Conservation (phyloP, 2,888 invertebrate species). For the Mesoligia furuncula region DNA sequence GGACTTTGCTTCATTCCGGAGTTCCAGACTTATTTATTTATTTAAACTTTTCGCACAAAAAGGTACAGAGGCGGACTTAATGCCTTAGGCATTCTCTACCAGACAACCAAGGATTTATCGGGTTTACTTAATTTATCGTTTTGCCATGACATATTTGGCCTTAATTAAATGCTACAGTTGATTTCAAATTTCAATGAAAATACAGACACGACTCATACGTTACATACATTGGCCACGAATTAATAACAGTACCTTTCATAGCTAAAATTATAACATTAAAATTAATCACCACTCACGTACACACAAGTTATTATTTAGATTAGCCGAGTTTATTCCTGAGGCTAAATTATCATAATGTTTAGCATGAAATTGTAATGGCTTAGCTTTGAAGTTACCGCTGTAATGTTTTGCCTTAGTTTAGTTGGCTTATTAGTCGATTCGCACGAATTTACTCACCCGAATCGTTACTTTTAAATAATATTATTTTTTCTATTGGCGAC, state of each 20-base stretch:
- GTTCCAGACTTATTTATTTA: too few relatives aligned
- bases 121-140: not conserved
- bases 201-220: not conserved
- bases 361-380: conserved; percentile 68
- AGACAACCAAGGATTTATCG: too few relatives aligned
- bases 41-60: too few relatives aligned
- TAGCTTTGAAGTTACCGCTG: conserved; percentile 67
- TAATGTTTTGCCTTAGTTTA: conserved; percentile 26
- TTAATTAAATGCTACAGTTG: not conserved
- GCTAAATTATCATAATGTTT: conserved; percentile 49
- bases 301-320: conserved; percentile 40
- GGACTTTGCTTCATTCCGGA: not conserved
- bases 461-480: not conserved
- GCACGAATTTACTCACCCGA: not conserved
- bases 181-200: conserved; percentile 29
- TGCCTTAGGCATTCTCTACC: too few relatives aligned
- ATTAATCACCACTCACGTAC: conserved; percentile 38
- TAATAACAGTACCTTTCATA: conserved; percentile 20
- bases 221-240: conserved; percentile 14
- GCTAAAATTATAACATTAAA: conserved; percentile 48
- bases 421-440: not conserved
- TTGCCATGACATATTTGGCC: not conserved
- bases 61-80: too few relatives aligned
- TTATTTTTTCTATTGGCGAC: too few relatives aligned
- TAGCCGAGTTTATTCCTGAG: conserved; percentile 33